Base-by-base conservation (phyloP, 2,113 vertebrate species). In the Leuciscus idus region DNA sequence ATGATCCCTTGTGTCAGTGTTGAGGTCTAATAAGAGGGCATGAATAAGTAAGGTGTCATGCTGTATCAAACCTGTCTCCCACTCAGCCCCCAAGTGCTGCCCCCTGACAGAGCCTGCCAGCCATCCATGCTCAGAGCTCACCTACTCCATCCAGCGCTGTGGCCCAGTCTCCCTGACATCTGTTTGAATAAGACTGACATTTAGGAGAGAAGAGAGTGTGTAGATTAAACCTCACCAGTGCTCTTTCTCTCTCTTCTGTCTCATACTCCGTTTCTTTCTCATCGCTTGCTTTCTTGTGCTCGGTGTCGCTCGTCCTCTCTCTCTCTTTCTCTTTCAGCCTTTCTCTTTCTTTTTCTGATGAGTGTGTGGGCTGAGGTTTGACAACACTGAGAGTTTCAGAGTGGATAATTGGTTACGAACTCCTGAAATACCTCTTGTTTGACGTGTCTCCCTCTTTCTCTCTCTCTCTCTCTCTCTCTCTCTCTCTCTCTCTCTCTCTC, bases 371-470 rank as follows among this genome's bases (percentile, higher is more conserved):
- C 62, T 80, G 89, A 83, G 76, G 72, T 89, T 83, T 89, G 75
- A 86, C 79, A 91, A 43, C 84, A 87, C 75, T 72, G 66, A 88
- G 87, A 79, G 68, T 90, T 86, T 93, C 81, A 83, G 87, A 89
- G 88, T 84, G 84, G 87, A 87, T 92, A 23, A 85, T 90, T 92
- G 83, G 89, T 92, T 86, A 30, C 75, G 88, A 88, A 83, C 86
- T 87, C 86, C 88, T 92, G 78, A 90, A 86, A 92, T 86, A 79
- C 90, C 76, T 92, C 87, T 89, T 89, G 86, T 93, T 91, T 95
- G 91, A 93, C 89, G 52, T 80, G 26, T 88, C 90, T 93, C 90
- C 92, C 85, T 93, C 88, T 92, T 64, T 87, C 61, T 82, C 80
- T 66, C 55, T 82, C 80, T 55, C 78, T 86, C 81, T 85, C 52